phyloP scores from a whole-genome alignment of 2,888 invertebrate species.

The Theretra japonica region DNA sequence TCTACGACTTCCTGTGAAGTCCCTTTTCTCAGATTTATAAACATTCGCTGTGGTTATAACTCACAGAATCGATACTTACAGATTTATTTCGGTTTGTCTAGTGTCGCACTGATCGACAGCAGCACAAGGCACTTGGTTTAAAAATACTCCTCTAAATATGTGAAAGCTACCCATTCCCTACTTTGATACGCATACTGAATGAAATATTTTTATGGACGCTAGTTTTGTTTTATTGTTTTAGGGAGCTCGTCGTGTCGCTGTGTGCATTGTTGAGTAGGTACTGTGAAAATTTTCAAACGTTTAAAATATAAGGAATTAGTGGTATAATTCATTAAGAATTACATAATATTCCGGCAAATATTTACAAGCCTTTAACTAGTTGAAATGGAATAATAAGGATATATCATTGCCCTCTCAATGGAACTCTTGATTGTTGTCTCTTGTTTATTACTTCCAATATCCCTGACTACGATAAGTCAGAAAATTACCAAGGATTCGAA shows the following conservation, averaged over 20 bases:
- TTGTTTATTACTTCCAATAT: too few species aligned
- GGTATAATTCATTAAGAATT: too few species aligned
- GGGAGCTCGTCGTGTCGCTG: too few species aligned
- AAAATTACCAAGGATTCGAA: too few species aligned
- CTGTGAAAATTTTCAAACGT: not conserved
- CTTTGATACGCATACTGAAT: not conserved
- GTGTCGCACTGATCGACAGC: constrained; percentile 19
- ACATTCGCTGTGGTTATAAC: constrained; percentile 8
- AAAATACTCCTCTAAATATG: not conserved
- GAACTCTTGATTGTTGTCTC: too few species aligned
- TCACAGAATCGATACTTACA: not conserved
- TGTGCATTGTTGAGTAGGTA: not conserved
- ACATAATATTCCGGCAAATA: too few species aligned
- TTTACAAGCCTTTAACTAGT: too few species aligned
- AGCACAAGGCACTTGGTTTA: not conserved
- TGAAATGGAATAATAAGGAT: too few species aligned
- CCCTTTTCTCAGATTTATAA: constrained; percentile 23
- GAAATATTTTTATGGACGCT: constrained; percentile 2
- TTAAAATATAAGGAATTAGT: not conserved
- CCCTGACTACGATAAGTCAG: too few species aligned
- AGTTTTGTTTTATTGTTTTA: not conserved
- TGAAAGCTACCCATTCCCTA: not conserved
- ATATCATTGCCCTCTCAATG: too few species aligned
- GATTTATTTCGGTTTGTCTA: constrained; percentile 16
- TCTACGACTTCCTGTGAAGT: constrained; percentile 12